Conservation (phyloP, 2,113 vertebrate species). For the Heterotis niloticus region DNA sequence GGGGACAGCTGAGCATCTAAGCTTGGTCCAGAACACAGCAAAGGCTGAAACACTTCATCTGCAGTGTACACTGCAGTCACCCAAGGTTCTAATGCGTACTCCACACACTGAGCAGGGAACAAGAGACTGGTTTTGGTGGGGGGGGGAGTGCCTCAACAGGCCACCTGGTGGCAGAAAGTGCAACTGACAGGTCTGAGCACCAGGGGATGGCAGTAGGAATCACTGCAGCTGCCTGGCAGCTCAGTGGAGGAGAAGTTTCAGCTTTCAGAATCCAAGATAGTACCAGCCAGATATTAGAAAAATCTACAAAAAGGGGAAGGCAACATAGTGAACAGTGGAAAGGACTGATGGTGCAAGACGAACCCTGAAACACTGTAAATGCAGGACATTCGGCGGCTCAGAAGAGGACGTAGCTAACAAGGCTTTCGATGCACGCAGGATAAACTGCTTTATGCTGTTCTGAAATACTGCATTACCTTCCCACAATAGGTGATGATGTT, state of each 20-base stretch:
- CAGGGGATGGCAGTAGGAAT: conserved; percentile 25
- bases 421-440: conserved; percentile 26
- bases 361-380: conserved; percentile 36
- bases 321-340: conserved; percentile 45
- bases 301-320: conserved; percentile 32
- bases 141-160: conserved; percentile 22
- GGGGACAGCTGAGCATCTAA: background rate
- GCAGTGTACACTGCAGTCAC: conserved; percentile 9
- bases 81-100: background rate
- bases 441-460: conserved; percentile 26
- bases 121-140: too few species aligned
- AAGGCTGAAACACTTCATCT: conserved; percentile 49
- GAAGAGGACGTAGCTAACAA: conserved; percentile 53
- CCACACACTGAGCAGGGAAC: background rate
- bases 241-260: conserved; percentile 40
- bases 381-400: conserved; percentile 51
- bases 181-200: conserved; percentile 23
- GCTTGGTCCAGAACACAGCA: background rate
- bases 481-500: background rate
- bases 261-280: conserved; percentile 29
- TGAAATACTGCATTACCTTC: background rate
- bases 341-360: conserved; percentile 25
- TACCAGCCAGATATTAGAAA: conserved; percentile 28
- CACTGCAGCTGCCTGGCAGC: conserved; percentile 26
- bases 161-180: conserved; percentile 26